Base-by-base conservation (phyloP, 2,888 invertebrate genomes). In the Clivina fossor region DNA sequence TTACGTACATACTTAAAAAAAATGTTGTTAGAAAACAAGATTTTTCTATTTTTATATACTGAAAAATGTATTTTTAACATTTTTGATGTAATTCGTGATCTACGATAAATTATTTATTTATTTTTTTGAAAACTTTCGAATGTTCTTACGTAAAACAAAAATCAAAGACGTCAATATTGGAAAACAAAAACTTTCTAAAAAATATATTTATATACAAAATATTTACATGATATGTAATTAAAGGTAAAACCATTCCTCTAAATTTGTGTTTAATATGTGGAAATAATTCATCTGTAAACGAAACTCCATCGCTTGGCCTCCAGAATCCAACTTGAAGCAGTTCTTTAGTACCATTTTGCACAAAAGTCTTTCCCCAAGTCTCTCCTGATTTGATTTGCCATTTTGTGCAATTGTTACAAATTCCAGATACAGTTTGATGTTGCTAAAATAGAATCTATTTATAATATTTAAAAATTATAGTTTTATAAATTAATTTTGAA, bases 181-280 rank as follows among this genome's bases (percentile, higher is more conserved):
- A n/a, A n/a, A n/a, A n/a, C n/a, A n/a, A n/a, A n/a, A n/a, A n/a
- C n/a, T n/a, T n/a, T n/a, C 26, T 24, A 7, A 9, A 24, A 24
- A 24, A 24, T 24, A 24, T 24, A 24, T 24, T 4, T 24, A 24
- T 24, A 24, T 24, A 24, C 26, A 24, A 24, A 7, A 7, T 58
- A 70, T 82, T 79, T 74, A 92, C 93, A 71, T 93, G 86, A 68
- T 85, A 86, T 0, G 90, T 85, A 1, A 88, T 78, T 22, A 93
- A 77, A 0, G 89, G 85, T 59, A 93, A 71, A 13, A 75, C 79
- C 62, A 84, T 83, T 20, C 86, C 85, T 38, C 90, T 78, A 65
- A 93, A 93, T 7, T 90, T 88, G 58, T 92, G 85, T 1, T 78
- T 79, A 0, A 87, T 78, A 66, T 93, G 91, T 0, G 91, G 90